A percentile compares a stretch with the other conserved stretches of the same genome.
Evolutionary conservation across 2,113 vertebrate species (phyloP).

Genomic region (Reinhardtius hippoglossoides): DNA sequence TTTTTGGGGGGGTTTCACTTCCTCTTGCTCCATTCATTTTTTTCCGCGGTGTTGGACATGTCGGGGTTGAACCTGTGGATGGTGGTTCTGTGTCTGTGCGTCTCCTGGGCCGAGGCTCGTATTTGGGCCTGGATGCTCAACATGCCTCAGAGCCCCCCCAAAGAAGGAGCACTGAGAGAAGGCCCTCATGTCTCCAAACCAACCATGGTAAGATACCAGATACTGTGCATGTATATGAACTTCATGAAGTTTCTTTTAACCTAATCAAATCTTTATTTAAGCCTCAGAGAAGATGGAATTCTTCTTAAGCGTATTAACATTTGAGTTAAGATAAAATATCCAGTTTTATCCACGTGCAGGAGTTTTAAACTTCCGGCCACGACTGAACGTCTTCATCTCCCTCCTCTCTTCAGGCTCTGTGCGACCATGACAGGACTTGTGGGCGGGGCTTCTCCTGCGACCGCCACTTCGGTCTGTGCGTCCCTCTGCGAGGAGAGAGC

Average conservation of each 20-base stretch:
- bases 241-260: background rate
- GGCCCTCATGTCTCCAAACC: conserved; percentile 51
- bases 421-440: conserved; percentile 81
- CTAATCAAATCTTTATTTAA: background rate
- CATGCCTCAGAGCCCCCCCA: conserved; percentile 83
- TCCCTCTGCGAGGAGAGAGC: conserved; percentile 79
- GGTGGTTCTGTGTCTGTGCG: conserved; percentile 65
- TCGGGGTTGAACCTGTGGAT: conserved; percentile 55
- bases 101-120: conserved; percentile 69
- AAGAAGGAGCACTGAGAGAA: conserved; percentile 69
- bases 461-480: conserved; percentile 88
- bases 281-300: background rate
- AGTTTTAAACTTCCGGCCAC: too few species aligned
- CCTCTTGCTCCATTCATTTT: background rate
- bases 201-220: conserved; percentile 75
- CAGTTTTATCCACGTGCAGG: too few species aligned
- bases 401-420: conserved; percentile 73
- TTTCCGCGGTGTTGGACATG: conserved; percentile 46
- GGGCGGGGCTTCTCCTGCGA: conserved; percentile 85
- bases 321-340: too few species aligned
- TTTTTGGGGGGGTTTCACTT: background rate
- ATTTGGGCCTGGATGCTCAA: conserved; percentile 93
- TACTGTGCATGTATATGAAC: background rate
- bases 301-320: too few species aligned
- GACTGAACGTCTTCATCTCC: background rate